A percentile compares a stretch with the other conserved stretches of the same genome.
Evolutionary conservation across 2,888 invertebrate genomes (phyloP).

Genomic region (Lasius fuliginosus): DNA sequence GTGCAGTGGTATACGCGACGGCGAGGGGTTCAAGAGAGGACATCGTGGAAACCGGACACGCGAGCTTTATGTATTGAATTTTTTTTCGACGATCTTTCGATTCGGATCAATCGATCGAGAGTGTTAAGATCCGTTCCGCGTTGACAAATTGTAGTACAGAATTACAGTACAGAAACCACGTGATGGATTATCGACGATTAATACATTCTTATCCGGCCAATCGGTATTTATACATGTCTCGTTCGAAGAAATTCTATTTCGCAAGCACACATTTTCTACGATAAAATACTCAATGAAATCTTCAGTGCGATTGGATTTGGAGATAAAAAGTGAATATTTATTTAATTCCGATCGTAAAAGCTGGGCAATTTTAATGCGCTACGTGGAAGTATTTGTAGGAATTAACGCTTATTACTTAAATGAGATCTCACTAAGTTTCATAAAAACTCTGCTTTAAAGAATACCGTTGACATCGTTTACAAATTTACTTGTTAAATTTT

Average conservation of each 20-base stretch:
- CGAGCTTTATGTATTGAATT: conserved; percentile 41
- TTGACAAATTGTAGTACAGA: conserved; percentile 25
- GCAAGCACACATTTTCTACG: neutral
- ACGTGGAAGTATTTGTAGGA: neutral
- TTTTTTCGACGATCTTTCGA: conserved; percentile 17
- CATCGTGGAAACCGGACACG: conserved; percentile 51
- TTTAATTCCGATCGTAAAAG: conserved; percentile 14
- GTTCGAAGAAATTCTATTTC: conserved; percentile 15
- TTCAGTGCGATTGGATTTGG: neutral
- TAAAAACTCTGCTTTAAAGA: neutral
- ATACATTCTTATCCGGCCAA: conserved; percentile 23
- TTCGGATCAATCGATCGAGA: conserved; percentile 36
- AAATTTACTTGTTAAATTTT: conserved; percentile 3
- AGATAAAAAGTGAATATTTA: conserved; percentile 12
- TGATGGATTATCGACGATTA: conserved; percentile 15
- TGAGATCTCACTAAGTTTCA: neutral
- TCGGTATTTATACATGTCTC: conserved; percentile 20
- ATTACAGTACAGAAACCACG: neutral
- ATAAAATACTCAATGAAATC: conserved; percentile 14
- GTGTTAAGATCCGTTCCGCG: conserved; percentile 5
- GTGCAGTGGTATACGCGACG: conserved; percentile 43
- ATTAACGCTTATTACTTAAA: neutral
- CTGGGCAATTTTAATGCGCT: neutral
- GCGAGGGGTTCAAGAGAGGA: conserved; percentile 19
- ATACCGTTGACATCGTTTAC: neutral